Evolutionary conservation across 2,113 vertebrate species (phyloP), one percentile per base, ranked within the genome.

Genomic region (Genyomyrus donnyi): DNA sequence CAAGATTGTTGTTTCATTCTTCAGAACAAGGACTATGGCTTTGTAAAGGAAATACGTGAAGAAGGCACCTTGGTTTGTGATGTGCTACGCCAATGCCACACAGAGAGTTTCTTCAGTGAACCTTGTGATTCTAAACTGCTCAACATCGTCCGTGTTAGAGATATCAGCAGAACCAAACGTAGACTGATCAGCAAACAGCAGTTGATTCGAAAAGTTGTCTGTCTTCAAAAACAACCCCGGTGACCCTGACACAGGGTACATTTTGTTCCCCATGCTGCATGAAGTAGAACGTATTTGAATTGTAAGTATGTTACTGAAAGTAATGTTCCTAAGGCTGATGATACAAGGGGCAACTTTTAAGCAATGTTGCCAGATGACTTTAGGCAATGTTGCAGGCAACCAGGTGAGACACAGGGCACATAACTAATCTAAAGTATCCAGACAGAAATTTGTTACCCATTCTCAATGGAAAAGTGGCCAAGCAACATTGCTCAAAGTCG

Each of bases 121-220:
- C 77, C 80, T 58, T 89, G 89, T 89, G 89, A 84, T 83, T 89
- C 89, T 84, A 89, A 89, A 89, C 89, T 89, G 70, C 74, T 89
- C 74, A 89, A 89, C 89, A 89, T 49, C 45, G 46, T 45, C 42
- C 45, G 45, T 89, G 89, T 85, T 58, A 58, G 77, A 45, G 35
- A 58, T 53, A 19, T 85, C 21, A 85, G 52, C 50, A 89, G 49
- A 85, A 53, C 89, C 56, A 89, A n/a, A 58, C 9, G 52, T 58
- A 42, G 52, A 85, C 52, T 85, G 35, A 70, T 77, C 58, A n/a
- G 21, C 17, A 89, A 48, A 53, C 89, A 89, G 89, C 27, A 84
- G 74, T 21, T 89, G 62, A 42, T 46, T 49, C 42, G 88, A n/a
- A 89, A 89, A 89, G 88, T 77, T 89, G 88, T 89, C 62, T 89